Percentiles rank a stretch among this genome's conserved stretches.
Conservation (phyloP, 2,113 vertebrate genomes). For the Nymphicus hollandicus region DNA sequence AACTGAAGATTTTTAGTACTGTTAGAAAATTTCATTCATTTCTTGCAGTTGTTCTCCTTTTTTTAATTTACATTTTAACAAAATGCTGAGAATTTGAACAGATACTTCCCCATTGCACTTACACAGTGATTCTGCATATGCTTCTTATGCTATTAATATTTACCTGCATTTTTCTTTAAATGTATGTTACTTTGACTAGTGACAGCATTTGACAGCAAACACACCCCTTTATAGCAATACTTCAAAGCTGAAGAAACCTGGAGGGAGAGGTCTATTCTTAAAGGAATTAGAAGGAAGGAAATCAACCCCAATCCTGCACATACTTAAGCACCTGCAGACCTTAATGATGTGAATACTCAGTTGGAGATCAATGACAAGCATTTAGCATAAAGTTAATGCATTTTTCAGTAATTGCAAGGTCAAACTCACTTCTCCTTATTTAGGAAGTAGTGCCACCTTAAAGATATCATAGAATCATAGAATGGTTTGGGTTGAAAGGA, state of each 20-base stretch:
- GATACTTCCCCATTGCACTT: not conserved
- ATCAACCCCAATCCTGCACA: not conserved
- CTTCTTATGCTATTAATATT: not conserved
- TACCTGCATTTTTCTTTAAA: not conserved
- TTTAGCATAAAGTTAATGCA: not conserved
- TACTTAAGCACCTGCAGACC: not conserved
- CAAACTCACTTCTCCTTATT: not conserved
- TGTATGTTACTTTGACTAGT: fast-evolving
- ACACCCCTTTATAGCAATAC: not conserved
- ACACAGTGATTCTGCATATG: not conserved
- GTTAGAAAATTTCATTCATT: not conserved
- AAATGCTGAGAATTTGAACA: not conserved
- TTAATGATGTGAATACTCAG: constrained; percentile 1
- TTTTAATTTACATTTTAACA: not conserved
- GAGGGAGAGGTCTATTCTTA: not conserved
- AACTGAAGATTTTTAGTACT: not conserved
- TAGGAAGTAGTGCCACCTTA: not conserved
- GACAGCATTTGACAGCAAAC: not conserved
- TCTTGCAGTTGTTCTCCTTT: not conserved
- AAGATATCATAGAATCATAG: not conserved
- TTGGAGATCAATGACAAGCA: constrained; percentile 14
- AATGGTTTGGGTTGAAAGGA: not conserved
- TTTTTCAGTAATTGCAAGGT: constrained; percentile 43
- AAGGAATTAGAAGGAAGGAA: constrained; percentile 9
- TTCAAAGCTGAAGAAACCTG: not conserved